A percentile compares a stretch with the other conserved stretches of the same genome.
These are phyloP conservation scores for Nemotelus nigrinus DNA, from an alignment of 2,888 invertebrate genomes.

Conservation along the genomic window DNA sequence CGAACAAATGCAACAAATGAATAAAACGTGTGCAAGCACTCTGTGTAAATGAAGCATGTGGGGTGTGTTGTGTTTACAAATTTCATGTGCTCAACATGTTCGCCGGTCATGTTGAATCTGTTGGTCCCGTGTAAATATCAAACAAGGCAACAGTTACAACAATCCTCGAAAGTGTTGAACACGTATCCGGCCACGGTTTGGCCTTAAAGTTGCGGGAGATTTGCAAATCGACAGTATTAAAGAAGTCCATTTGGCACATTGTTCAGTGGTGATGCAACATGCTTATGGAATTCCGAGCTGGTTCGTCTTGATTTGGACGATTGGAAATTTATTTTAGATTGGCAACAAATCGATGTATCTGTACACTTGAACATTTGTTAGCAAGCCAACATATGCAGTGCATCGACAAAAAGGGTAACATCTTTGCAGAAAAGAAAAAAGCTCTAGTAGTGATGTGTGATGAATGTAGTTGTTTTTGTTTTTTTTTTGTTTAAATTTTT, in stretches of 20 bases:
- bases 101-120: constrained; percentile 49
- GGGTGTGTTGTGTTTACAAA: constrained; percentile 36
- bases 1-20: constrained; percentile 4
- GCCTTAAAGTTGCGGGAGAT: constrained; percentile 21
- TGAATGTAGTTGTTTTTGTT: too few species aligned
- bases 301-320: background rate
- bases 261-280: constrained; percentile 38
- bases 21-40: constrained; percentile 11
- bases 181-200: constrained; percentile 44
- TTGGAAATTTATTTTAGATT: too few species aligned
- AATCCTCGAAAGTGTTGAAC: constrained; percentile 47
- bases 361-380: background rate
- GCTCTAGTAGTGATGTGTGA: too few species aligned
- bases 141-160: constrained; percentile 44
- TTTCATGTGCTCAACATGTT: constrained; percentile 46
- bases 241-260: constrained; percentile 43
- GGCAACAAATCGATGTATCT: too few species aligned
- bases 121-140: constrained; percentile 48
- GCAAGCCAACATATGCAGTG: too few species aligned
- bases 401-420: too few species aligned
- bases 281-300: constrained; percentile 23
- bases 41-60: constrained; percentile 30
- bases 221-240: constrained; percentile 32
- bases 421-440: too few species aligned
- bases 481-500: too few species aligned